A percentile compares a stretch with the other conserved stretches of the same genome.
These are phyloP conservation scores for Drosophila nigrodunni DNA, from an alignment of 1,140 invertebrate genomes.

Conservation along the genomic window DNA sequence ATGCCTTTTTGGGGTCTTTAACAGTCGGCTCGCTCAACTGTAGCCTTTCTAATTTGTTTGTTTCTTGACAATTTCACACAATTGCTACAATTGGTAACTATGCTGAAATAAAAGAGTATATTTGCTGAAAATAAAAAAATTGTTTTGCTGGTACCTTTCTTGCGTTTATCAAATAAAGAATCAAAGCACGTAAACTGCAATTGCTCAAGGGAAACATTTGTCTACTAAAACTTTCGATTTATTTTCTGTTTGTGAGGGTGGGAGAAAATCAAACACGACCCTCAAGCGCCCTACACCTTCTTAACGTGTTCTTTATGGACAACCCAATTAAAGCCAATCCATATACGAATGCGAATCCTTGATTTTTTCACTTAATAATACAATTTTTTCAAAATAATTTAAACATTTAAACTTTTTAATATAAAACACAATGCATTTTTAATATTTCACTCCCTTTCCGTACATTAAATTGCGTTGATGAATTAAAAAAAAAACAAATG, in stretches of 20 bases:
- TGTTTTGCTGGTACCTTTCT: neutral
- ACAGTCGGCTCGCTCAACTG: too few species aligned
- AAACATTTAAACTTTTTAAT: too few species aligned
- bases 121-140: neutral
- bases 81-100: neutral
- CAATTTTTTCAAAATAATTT: too few species aligned
- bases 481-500: too few species aligned
- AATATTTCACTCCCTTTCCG: too few species aligned
- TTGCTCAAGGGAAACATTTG: conserved; percentile 57
- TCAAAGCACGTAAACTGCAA: conserved; percentile 41
- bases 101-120: neutral
- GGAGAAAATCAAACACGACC: conserved; percentile 17
- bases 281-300: neutral
- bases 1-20: too few species aligned
- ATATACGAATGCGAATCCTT: too few species aligned
- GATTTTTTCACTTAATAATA: too few species aligned
- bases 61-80: neutral
- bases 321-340: neutral
- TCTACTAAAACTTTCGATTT: conserved; percentile 31
- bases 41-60: too few species aligned
- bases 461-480: too few species aligned
- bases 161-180: conserved; percentile 33
- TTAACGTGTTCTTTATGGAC: neutral
- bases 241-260: neutral
- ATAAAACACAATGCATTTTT: too few species aligned